Percentiles rank a stretch among this genome's conserved stretches.
Evolutionary conservation across 2,888 invertebrate genomes (phyloP).

Genomic region (Acleris laterana): DNA sequence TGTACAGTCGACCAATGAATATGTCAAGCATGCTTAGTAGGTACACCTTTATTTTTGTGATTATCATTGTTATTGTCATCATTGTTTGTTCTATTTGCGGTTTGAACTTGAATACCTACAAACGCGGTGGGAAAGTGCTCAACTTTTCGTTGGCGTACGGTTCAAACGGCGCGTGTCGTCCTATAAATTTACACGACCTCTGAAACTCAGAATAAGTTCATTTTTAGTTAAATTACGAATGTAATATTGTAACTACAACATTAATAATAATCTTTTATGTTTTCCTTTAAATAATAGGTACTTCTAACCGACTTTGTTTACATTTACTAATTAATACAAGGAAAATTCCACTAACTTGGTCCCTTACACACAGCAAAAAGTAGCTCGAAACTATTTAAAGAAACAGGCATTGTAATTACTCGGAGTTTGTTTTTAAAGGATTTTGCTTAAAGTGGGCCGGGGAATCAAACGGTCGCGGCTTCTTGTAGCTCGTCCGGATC

Average conservation of each 20-base stretch:
- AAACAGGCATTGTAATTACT: neutral
- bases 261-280: constrained; percentile 42
- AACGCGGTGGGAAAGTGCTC: too few species aligned
- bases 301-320: constrained; percentile 44
- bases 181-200: neutral
- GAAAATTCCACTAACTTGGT: constrained; percentile 47
- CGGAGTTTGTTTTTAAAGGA: neutral
- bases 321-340: constrained; percentile 52
- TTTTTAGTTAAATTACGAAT: constrained; percentile 8
- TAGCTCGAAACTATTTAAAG: neutral
- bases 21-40: too few species aligned
- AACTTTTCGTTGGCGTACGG: too few species aligned
- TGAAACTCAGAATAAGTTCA: neutral
- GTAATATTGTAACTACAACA: constrained; percentile 5
- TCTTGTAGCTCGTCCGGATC: too few species aligned
- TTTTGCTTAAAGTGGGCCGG: too few species aligned
- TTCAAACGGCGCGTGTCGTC: neutral
- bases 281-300: constrained; percentile 49
- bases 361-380: neutral
- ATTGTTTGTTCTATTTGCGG: too few species aligned
- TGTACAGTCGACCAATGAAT: too few species aligned
- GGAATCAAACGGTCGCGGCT: too few species aligned
- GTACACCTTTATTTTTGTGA: neutral
- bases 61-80: neutral
- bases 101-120: too few species aligned